Evolutionary conservation across 2,113 vertebrate genomes (phyloP).

Genomic region (Chloropsis hardwickii): DNA sequence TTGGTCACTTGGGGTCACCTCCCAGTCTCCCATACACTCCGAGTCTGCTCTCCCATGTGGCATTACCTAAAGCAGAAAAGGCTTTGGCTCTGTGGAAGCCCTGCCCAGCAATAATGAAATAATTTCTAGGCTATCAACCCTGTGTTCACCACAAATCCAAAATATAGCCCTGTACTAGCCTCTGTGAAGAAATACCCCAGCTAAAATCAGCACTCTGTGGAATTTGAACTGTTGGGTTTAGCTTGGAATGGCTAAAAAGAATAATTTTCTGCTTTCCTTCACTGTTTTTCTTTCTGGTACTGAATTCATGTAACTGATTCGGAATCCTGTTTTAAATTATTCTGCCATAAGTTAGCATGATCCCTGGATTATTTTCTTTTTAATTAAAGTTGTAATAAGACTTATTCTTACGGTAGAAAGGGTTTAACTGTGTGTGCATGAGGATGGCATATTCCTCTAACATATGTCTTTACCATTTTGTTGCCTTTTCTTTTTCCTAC

Average conservation of each 20-base stretch:
- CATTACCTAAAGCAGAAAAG: neutral
- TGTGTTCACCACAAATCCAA: neutral
- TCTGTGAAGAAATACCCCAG: neutral
- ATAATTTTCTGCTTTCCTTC: neutral
- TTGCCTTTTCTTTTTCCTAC: neutral
- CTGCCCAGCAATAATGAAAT: neutral
- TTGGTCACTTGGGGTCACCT: neutral
- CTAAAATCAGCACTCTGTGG: neutral
- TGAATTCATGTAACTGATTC: neutral
- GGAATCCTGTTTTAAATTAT: neutral
- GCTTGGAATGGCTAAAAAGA: neutral
- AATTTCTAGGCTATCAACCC: neutral
- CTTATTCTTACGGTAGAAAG: neutral
- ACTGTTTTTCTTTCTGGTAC: neutral
- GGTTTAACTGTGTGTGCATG: neutral
- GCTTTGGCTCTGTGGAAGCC: neutral
- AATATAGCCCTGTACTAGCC: neutral
- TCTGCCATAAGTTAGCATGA: neutral
- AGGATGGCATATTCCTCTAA: neutral
- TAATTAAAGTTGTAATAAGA: neutral
- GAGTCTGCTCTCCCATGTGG: neutral
- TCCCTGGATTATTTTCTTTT: neutral
- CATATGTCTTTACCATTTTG: constrained; percentile 18
- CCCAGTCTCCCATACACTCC: neutral
- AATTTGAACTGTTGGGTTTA: neutral